phyloP scores from a whole-genome alignment of 2,797 vertebrate genomes.

The Craterocephalus amniculus region DNA sequence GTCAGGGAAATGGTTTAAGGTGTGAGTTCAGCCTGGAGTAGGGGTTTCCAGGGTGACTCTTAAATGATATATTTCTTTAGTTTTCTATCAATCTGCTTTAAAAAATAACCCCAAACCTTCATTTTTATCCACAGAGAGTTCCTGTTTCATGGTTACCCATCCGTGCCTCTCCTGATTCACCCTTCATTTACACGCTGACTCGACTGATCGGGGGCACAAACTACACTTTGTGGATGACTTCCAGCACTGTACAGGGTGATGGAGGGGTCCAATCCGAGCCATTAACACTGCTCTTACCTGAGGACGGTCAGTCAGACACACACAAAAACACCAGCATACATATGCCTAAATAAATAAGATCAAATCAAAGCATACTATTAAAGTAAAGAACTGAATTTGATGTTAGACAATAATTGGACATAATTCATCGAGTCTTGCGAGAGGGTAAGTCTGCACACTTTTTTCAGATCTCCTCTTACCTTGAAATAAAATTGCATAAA shows the following conservation, averaged over 20 bases:
- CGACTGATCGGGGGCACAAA: constrained; percentile 87
- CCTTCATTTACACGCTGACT: constrained; percentile 81
- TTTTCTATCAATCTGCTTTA: background rate
- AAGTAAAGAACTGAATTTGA: constrained; percentile 18
- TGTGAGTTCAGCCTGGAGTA: background rate
- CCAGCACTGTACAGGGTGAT: constrained; percentile 90
- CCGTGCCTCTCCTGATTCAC: constrained; percentile 51
- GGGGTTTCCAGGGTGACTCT: background rate
- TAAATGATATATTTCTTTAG: background rate
- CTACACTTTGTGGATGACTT: constrained; percentile 93
- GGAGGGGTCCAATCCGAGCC: constrained; percentile 88
- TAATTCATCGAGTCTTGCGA: constrained; percentile 28
- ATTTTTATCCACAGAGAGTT: constrained; percentile 82
- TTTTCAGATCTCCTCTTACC: constrained; percentile 65
- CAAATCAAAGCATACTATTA: constrained; percentile 36
- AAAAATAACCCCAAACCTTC: background rate
- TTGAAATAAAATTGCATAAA: constrained; percentile 77
- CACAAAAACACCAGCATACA: constrained; percentile 32
- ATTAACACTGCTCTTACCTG: constrained; percentile 86
- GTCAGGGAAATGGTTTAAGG: background rate
- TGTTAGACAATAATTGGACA: constrained; percentile 11
- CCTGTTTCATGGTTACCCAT: constrained; percentile 69
- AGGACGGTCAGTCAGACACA: constrained; percentile 89
- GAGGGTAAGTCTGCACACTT: constrained; percentile 68
- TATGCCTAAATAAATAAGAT: constrained; percentile 7